phyloP scores from a whole-genome alignment of 1,140 invertebrate species.

The Papilio polyxenes region DNA sequence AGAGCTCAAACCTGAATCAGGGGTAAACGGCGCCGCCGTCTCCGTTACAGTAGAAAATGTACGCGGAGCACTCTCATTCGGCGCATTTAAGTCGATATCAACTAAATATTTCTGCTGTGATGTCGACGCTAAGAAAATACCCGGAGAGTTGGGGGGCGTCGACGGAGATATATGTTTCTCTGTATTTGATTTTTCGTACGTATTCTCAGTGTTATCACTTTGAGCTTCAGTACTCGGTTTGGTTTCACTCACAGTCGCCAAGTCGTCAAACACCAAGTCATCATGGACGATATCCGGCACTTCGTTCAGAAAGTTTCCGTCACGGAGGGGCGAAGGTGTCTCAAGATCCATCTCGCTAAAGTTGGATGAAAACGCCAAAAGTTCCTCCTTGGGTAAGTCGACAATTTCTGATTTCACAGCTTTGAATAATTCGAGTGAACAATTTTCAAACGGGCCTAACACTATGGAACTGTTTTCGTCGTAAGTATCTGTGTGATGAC shows the following conservation, averaged over 20 bases:
- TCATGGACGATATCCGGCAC: constrained; percentile 69
- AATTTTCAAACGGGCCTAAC: constrained; percentile 81
- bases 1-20: constrained; percentile 45
- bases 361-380: constrained; percentile 79
- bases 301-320: constrained; percentile 74
- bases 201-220: constrained; percentile 60
- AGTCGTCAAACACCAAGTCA: constrained; percentile 63
- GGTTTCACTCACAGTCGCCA: constrained; percentile 55
- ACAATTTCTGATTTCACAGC: constrained; percentile 75
- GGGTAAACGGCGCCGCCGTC: constrained; percentile 30
- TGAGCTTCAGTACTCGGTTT: constrained; percentile 53
- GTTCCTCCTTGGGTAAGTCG: constrained; percentile 74
- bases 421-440: constrained; percentile 79
- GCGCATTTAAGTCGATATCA: constrained; percentile 61
- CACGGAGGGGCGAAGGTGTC: constrained; percentile 72
- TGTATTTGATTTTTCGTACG: constrained; percentile 60
- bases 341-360: constrained; percentile 78
- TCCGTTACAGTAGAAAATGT: background rate
- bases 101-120: constrained; percentile 68
- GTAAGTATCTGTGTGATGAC: constrained; percentile 73
- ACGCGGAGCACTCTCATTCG: constrained; percentile 38
- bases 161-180: constrained; percentile 67
- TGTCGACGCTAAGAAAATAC: constrained; percentile 65
- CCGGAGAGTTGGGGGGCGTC: constrained; percentile 74
- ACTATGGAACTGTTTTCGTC: constrained; percentile 79